Base-by-base conservation (phyloP, 2,888 invertebrate genomes). In the Agrotis exclamationis region DNA sequence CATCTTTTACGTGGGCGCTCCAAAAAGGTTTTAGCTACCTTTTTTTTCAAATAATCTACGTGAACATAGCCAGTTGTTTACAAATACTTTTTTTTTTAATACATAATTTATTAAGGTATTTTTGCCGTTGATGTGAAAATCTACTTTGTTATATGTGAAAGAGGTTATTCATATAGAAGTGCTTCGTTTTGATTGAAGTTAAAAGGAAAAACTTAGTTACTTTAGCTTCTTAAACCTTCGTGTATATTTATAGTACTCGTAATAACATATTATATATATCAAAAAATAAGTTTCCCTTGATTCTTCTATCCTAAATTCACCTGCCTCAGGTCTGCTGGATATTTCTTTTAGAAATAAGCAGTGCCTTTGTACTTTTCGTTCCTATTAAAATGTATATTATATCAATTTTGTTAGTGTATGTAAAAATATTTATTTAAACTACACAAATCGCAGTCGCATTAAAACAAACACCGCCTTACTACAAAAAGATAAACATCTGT, bases 1-100 rank as follows among this genome's bases (percentile, higher is more conserved):
- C 45, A 68, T 69, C 59, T 79, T 65, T 72, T n/a, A 68, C 59
- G 72, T 80, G 63, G 76, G 76, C 39, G 28, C 20, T 71, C 57
- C 60, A 63, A 66, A 75, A 70, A 48, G 57, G 54, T 68, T 65
- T 53, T 59, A 69, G 60, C 56, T 22, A 57, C 57, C 28, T 57
- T 60, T 59, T 56, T 45, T 51, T 66, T 79, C 60, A 50, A 75
- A 75, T 70, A 64, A 75, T 75, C 70, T 75, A 63, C 44, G 20
- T 76, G 13, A 65, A 74, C 53, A 75, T 70, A 65, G 63, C 64
- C 56, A 50, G 63, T 45, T 54, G 47, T 56, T 44, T 67, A 57
- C 57, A 48, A 66, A 72, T 72, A 78, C 45, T 14, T 59, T 50
- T 47, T 60, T 44, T 70, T 71, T 76, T 44, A 50, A 57, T 72